Base-by-base conservation (phyloP, 2,113 vertebrate species). In the Psilopogon haemacephalus region DNA sequence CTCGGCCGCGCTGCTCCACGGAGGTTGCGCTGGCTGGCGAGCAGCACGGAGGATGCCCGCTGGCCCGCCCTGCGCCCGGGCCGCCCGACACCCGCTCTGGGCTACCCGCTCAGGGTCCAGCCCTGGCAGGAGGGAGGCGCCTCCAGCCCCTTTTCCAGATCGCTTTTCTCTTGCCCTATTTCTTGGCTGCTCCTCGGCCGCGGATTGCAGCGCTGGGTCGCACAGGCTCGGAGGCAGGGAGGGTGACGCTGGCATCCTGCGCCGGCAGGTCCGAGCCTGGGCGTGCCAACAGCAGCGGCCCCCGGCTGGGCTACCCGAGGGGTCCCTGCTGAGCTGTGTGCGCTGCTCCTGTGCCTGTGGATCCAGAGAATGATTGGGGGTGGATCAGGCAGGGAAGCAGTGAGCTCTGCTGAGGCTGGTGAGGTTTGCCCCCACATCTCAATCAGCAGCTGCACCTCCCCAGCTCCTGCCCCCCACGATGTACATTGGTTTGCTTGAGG, bases 181-280 rank as follows among this genome's bases (percentile, higher is more conserved):
- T 91, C 92, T 77, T 56, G 1, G 1, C 24, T 55, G 13, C 17
- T 56, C 35, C 67, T 86, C 5, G 1, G 67, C 50, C 56, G 18
- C 91, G 0, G 3, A 1, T 76, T 40, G 28, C 46, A 10, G 55
- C 55, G 50, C 21, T 0, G 2, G 33, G 65, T 30, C 0, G n/a
- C 35, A 35, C 4, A 1, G 2, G 4, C n/a, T 26, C 1, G 1
- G 28, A 26, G 23, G 33, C 0, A 0, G 20, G 27, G 0, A 0
- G 33, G 40, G 40, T 13, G 3, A 2, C 4, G 35, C 40, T 42
- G 1, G 9, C 1, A 1, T 73, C 64, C 63, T 33, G 35, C 50
- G 12, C 35, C 8, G 32, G 38, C 16, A 8, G 54, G 55, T 30
- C 54, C 15, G 38, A 75, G 78, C 44, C 28, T 1, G 5, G 44